These are phyloP conservation scores for Saguinus imperator DNA, from an alignment of 2,113 vertebrate genomes.

Conservation along the genomic window DNA sequence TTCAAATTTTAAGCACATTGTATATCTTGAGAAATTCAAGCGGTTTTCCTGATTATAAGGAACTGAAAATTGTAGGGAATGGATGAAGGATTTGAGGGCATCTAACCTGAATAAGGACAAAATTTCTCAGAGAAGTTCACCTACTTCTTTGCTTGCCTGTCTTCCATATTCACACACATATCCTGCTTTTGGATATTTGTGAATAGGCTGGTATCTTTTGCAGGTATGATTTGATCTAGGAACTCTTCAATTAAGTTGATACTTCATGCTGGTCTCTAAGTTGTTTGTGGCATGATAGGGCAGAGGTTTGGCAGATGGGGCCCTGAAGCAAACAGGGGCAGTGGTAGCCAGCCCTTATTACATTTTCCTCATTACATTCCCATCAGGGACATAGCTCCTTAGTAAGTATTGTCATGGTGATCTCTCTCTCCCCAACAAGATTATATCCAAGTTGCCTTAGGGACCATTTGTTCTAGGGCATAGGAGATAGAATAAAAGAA, in stretches of 20 bases:
- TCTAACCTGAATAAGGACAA: not conserved
- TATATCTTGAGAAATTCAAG: not conserved
- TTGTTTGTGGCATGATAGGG: not conserved
- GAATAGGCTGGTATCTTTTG: not conserved
- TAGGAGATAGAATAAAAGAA: not conserved
- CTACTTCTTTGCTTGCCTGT: not conserved
- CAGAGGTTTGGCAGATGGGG: not conserved
- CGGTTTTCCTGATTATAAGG: not conserved
- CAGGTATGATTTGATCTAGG: not conserved
- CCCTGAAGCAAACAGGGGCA: not conserved
- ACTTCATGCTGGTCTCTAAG: not conserved
- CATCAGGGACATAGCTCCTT: not conserved
- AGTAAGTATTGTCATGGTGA: conserved; percentile 24
- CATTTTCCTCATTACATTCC: not conserved
- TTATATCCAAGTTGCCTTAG: not conserved
- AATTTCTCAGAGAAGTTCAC: not conserved
- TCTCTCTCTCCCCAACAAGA: not conserved
- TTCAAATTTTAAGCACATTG: not conserved
- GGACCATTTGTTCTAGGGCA: not conserved
- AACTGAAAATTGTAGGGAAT: not conserved
- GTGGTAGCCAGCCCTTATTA: not conserved
- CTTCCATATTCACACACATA: not conserved
- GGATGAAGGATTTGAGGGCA: not conserved
- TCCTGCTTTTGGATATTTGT: not conserved
- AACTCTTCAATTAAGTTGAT: not conserved